Conservation (phyloP, 2,888 invertebrate genomes). For the Drosophila silvestris region DNA sequence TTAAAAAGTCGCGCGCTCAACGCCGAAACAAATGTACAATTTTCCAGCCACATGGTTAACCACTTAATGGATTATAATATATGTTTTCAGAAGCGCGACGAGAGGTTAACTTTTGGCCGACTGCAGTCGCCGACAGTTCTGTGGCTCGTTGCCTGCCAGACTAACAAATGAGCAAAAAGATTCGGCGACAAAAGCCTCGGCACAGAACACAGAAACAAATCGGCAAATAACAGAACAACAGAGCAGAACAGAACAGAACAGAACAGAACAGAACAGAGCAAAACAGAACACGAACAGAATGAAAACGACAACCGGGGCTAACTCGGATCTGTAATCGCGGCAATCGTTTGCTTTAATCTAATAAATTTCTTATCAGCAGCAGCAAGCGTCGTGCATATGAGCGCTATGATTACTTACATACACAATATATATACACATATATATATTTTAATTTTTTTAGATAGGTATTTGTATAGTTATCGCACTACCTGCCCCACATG, state of each 20-base stretch:
- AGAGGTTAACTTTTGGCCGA: conserved; percentile 16
- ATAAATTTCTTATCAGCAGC: conserved; percentile 77
- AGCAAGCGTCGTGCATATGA: conserved; percentile 40
- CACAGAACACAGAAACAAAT: conserved; percentile 44
- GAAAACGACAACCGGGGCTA: conserved; percentile 16
- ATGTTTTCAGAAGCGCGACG: conserved; percentile 5
- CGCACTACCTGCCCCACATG: conserved; percentile 52
- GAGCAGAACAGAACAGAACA: conserved; percentile 15
- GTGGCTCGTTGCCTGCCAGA: conserved; percentile 62
- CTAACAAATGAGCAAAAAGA: conserved; percentile 59
- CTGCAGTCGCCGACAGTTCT: conserved; percentile 42
- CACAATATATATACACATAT: conserved; percentile 1
- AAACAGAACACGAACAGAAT: conserved; percentile 7
- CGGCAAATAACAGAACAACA: conserved; percentile 38
- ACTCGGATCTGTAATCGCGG: conserved; percentile 65
- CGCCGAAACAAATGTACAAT: conserved; percentile 1
- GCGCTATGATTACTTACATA: conserved; percentile 14
- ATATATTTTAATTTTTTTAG: conserved; percentile 12
- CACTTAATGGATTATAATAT: conserved; percentile 16
- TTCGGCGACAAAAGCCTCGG: conserved; percentile 47
- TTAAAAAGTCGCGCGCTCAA: not conserved
- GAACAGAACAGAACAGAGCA: conserved; percentile 23
- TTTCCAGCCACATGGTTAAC: conserved; percentile 23
- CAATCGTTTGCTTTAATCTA: conserved; percentile 78
- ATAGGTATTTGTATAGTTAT: conserved; percentile 42